Evolutionary conservation across 30 jellyfish, hydroid and myxozoan genomes (phyloP), one percentile per base, ranked within the genome.

Genomic region (Turritopsis rubra): DNA sequence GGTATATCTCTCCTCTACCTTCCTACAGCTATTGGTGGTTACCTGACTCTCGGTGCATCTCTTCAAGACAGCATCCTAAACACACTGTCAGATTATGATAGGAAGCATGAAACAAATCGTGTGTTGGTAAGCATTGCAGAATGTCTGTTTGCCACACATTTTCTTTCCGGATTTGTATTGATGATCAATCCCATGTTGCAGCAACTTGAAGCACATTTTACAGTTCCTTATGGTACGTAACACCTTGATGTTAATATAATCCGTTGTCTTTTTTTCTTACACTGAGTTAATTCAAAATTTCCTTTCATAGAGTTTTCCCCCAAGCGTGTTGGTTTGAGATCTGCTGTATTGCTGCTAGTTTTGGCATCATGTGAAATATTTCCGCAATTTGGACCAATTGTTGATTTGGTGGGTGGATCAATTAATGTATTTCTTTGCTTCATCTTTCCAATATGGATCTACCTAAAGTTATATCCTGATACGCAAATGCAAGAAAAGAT

Each of bases 11-110:
- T 82, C 29, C 85, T 82, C 19, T 82, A 82, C 87, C 18, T 82
- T n/a, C 88, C 88, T 25, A 82, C 88, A 22, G 88, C 88, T 65
- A 21, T 82, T 30, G 88, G 88, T 18, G 88, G 88, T 21, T 82
- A 65, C 54, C 24, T 82, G 31, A 71, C 85, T 26, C 41, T 82
- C 29, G 88, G 88, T 21, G 70, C 28, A 18, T 65, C 24, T 28
- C 82, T 82, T 16, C 86, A 71, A 66, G 85, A 66, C 30, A 82
- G 88, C 54, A 82, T 82, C 1, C 27, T 82, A 0, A 82, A 30
- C n/a, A 82, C 88, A 18, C 41, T 82, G 16, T 31, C 88, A 21
- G 1, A 82, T 65, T 82, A 82, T 52, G 88, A 82, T 71, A 30
- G 24, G 41, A 52, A 18, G 0, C 87, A 82, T 82, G 53, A 29